phyloP scores from a whole-genome alignment of 2,888 invertebrate genomes.

The Biston betularia region DNA sequence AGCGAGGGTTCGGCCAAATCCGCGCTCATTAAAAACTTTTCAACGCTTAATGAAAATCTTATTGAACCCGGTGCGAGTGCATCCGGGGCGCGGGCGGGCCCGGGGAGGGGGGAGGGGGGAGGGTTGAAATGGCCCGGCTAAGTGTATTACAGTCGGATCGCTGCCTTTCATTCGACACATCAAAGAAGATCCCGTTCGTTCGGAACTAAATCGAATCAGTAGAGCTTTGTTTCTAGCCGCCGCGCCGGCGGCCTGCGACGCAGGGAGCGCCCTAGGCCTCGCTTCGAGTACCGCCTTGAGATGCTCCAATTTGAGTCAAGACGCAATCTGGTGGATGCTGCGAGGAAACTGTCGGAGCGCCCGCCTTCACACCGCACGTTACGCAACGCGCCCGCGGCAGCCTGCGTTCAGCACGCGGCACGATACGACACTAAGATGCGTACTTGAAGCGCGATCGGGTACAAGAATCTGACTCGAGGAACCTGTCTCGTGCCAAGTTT shows the following conservation, averaged over 20 bases:
- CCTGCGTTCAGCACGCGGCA: not conserved
- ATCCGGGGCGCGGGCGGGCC: slow-evolving; percentile 51
- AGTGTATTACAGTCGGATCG: slow-evolving; percentile 84
- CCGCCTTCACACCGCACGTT: not conserved
- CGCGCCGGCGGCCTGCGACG: slow-evolving; percentile 57
- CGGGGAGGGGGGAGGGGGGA: slow-evolving; percentile 50
- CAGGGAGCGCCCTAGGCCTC: slow-evolving; percentile 44
- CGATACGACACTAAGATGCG: not conserved
- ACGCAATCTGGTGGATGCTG: slow-evolving; percentile 32
- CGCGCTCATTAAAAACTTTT: slow-evolving; percentile 82
- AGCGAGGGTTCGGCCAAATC: slow-evolving; percentile 70
- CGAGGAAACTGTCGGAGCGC: slow-evolving; percentile 1
- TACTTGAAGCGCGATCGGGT: not conserved
- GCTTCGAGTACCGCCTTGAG: slow-evolving; percentile 17
- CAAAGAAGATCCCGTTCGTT: slow-evolving; percentile 83
- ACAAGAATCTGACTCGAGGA: slow-evolving; percentile 4
- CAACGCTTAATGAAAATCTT: slow-evolving; percentile 84
- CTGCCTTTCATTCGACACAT: slow-evolving; percentile 86
- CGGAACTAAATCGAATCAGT: slow-evolving; percentile 81
- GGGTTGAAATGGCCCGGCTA: slow-evolving; percentile 80
- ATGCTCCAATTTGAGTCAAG: slow-evolving; percentile 32
- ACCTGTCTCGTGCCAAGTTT: slow-evolving; percentile 22
- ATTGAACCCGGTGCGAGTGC: slow-evolving; percentile 77
- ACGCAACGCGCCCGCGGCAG: slow-evolving; percentile 2
- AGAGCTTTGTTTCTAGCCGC: slow-evolving; percentile 78